Percentiles rank a stretch among this genome's conserved stretches.
Evolutionary conservation across 2,888 invertebrate genomes (phyloP).

Genomic region (Athalia cordata): DNA sequence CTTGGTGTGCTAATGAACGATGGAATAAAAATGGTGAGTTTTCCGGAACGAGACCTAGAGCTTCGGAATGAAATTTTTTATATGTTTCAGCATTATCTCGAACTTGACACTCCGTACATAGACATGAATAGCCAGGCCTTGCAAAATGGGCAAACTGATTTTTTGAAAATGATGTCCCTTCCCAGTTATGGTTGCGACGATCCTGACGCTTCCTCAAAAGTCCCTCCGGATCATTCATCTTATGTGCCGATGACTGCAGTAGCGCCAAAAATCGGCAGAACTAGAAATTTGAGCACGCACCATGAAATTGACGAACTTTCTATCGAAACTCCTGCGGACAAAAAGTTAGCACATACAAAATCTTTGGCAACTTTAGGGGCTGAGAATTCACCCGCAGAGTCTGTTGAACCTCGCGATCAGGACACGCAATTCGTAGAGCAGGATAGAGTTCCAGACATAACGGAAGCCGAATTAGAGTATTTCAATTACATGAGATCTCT

Average conservation of each 20-base stretch:
- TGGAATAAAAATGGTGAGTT: slow-evolving; percentile 83
- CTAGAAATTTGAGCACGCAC: slow-evolving; percentile 78
- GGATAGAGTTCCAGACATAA: slow-evolving; percentile 62
- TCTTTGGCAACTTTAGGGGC: too few relatives aligned
- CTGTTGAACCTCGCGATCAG: slow-evolving; percentile 52
- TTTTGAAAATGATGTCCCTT: slow-evolving; percentile 84
- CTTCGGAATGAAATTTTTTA: background rate
- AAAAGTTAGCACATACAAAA: too few relatives aligned
- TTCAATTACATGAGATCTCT: too few relatives aligned
- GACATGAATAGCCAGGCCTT: slow-evolving; percentile 80
- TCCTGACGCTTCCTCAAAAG: slow-evolving; percentile 69
- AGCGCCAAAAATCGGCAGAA: slow-evolving; percentile 63
- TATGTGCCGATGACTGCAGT: slow-evolving; percentile 80
- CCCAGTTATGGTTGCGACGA: slow-evolving; percentile 82
- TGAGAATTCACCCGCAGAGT: slow-evolving; percentile 60
- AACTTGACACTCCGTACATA: slow-evolving; percentile 87
- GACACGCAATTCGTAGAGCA: slow-evolving; percentile 63
- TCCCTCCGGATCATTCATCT: slow-evolving; percentile 73
- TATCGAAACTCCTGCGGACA: slow-evolving; percentile 71
- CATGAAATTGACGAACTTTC: slow-evolving; percentile 67
- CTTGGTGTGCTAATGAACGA: slow-evolving; percentile 89
- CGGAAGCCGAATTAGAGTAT: background rate
- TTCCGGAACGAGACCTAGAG: background rate
- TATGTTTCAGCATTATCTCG: slow-evolving; percentile 86
- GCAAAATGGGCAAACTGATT: slow-evolving; percentile 80